These are phyloP conservation scores for Serripes groenlandicus DNA, from an alignment of 2,888 invertebrate species.

Conservation along the genomic window DNA sequence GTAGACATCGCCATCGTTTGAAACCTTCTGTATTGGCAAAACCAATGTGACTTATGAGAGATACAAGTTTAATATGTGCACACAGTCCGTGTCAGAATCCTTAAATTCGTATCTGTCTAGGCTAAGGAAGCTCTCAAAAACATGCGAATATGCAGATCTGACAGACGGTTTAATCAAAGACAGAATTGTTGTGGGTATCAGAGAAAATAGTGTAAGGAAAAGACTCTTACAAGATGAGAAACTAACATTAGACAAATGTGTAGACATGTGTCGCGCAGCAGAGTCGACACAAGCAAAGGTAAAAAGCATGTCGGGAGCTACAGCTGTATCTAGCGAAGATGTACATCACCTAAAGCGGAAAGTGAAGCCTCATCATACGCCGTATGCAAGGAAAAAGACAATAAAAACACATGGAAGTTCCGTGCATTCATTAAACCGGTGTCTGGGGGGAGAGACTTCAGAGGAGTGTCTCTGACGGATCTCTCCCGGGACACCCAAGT, in stretches of 20 bases:
- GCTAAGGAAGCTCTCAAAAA: conserved; percentile 13
- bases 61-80: conserved; percentile 55
- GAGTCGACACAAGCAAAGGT: conserved; percentile 18
- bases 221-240: conserved; percentile 5
- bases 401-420: no score
- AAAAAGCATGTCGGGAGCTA: conserved; percentile 14
- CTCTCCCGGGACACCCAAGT: no score
- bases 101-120: conserved; percentile 18
- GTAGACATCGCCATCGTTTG: conserved; percentile 46
- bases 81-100: conserved; percentile 15
- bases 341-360: neutral
- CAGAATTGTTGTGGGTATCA: conserved; percentile 17
- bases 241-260: conserved; percentile 16
- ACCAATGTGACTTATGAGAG: conserved; percentile 46
- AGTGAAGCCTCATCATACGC: no score
- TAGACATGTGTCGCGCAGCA: conserved; percentile 20
- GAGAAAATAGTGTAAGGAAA: neutral
- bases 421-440: no score
- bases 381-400: no score
- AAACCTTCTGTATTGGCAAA: conserved; percentile 39
- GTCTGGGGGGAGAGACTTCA: no score
- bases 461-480: no score
- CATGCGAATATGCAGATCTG: neutral
- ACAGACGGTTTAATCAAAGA: conserved; percentile 9
- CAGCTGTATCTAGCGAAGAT: neutral